Conservation (phyloP, 2,888 invertebrate species). For the Spodoptera littoralis region DNA sequence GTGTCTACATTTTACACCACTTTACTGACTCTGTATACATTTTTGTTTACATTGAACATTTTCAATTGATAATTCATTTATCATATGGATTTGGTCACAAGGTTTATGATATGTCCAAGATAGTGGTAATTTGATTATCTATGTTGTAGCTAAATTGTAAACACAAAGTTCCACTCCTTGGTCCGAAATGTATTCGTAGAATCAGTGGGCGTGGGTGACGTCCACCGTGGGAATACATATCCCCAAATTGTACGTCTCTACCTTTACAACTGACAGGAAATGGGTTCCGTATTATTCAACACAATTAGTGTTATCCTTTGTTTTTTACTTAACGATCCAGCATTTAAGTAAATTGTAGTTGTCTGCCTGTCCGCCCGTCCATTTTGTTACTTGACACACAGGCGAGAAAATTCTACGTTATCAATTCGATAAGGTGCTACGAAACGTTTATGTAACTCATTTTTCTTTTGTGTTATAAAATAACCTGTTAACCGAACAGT, state of each 20-base stretch:
- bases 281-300: constrained; percentile 64
- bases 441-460: constrained; percentile 22
- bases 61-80: constrained; percentile 28
- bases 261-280: constrained; percentile 69
- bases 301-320: constrained; percentile 66
- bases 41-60: constrained; percentile 44
- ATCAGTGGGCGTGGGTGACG: constrained; percentile 79
- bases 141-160: constrained; percentile 78
- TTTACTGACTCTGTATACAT: constrained; percentile 34
- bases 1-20: constrained; percentile 42
- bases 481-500: constrained; percentile 31
- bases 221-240: constrained; percentile 83
- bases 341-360: constrained; percentile 64
- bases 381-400: constrained; percentile 61
- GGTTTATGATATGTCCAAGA: constrained; percentile 65
- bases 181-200: constrained; percentile 82
- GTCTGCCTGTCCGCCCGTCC: constrained; percentile 60
- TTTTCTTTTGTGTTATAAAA: constrained; percentile 28
- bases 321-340: constrained; percentile 60
- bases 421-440: constrained; percentile 33
- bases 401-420: constrained; percentile 49
- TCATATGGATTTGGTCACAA: constrained; percentile 15
- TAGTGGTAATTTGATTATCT: constrained; percentile 71
- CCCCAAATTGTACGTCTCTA: constrained; percentile 74
- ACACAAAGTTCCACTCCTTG: constrained; percentile 78